A percentile compares a stretch with the other conserved stretches of the same genome.
phyloP scores from a whole-genome alignment of 2,797 vertebrate genomes.

The Dermochelys coriacea region DNA sequence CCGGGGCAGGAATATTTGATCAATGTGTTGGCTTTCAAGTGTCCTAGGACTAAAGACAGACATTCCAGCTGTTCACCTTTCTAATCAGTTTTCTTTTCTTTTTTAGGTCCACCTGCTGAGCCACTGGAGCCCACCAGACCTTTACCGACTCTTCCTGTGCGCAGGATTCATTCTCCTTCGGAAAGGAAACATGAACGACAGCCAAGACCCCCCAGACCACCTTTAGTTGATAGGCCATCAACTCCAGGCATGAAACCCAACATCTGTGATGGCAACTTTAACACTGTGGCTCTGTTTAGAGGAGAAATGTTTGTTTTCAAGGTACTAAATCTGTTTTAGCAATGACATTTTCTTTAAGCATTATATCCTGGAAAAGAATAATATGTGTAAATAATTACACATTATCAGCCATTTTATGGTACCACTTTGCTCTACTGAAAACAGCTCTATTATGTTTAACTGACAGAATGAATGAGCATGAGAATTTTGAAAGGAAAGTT shows the following conservation, averaged over 20 bases:
- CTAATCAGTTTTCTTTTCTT: constrained; percentile 46
- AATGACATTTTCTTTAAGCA: background rate
- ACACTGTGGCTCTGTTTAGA: constrained; percentile 96
- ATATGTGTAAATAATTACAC: background rate
- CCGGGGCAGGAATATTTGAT: background rate
- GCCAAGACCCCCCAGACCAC: constrained; percentile 87
- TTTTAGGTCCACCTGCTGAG: constrained; percentile 92
- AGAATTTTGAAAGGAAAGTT: background rate
- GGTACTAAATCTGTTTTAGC: constrained; percentile 80
- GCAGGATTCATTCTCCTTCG: constrained; percentile 90
- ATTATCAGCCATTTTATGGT: background rate
- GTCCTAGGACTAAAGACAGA: background rate
- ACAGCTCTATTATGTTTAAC: background rate
- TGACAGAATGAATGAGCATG: background rate
- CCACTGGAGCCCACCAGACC: constrained; percentile 95
- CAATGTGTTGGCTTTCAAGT: constrained; percentile 21
- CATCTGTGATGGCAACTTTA: constrained; percentile 98
- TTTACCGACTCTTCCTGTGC: constrained; percentile 92
- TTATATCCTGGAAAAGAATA: background rate
- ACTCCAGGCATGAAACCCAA: constrained; percentile 92
- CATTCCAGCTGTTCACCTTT: background rate
- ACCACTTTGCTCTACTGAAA: background rate
- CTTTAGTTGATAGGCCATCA: constrained; percentile 89
- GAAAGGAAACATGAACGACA: constrained; percentile 93
- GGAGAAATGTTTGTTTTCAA: constrained; percentile 99